These are phyloP conservation scores for Nothocercus nigrocapillus DNA, from an alignment of 2,113 vertebrate genomes.

Conservation along the genomic window DNA sequence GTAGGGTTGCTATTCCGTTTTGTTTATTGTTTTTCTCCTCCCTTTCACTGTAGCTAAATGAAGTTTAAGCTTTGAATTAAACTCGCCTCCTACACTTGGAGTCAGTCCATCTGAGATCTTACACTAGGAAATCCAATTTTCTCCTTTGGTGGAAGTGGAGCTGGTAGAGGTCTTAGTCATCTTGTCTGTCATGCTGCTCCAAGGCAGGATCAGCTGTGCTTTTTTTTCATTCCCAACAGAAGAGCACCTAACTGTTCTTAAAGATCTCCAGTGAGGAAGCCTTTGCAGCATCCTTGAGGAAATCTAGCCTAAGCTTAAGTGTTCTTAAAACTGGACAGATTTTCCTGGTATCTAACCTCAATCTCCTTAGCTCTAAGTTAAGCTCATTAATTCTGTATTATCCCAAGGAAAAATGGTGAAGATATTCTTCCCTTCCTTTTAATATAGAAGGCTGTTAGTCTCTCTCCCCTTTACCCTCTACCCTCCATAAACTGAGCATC, in stretches of 20 bases:
- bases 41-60: background rate
- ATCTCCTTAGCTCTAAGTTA: slow-evolving; percentile 31
- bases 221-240: background rate
- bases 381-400: slow-evolving; percentile 17
- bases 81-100: background rate
- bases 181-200: background rate
- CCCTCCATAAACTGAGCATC: background rate
- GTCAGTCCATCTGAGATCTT: background rate
- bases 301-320: slow-evolving; percentile 10
- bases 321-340: slow-evolving; percentile 17
- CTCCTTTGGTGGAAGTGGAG: background rate
- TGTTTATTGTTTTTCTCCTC: background rate
- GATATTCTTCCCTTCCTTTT: background rate
- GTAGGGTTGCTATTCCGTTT: background rate
- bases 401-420: background rate
- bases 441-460: background rate
- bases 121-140: background rate
- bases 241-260: background rate
- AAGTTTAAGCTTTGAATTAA: background rate
- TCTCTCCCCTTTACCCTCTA: background rate
- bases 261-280: background rate
- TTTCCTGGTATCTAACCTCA: slow-evolving; percentile 40
- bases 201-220: background rate
- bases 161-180: background rate
- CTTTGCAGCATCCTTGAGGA: background rate